Conservation (phyloP, 2,797 vertebrate genomes). For the Psittacula derbiana region DNA sequence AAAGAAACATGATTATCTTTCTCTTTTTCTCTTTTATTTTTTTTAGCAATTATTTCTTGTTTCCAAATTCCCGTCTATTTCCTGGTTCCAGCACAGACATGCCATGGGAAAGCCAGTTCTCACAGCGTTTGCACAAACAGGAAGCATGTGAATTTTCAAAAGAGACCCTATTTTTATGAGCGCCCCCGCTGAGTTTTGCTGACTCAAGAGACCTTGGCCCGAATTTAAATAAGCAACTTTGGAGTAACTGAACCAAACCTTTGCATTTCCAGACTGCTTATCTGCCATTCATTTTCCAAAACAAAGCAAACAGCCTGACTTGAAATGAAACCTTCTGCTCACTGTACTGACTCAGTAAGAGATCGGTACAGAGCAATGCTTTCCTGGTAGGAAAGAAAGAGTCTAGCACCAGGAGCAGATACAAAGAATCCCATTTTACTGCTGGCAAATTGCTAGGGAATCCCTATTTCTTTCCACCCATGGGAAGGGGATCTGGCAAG, state of each 20-base stretch:
- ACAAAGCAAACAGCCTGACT: neutral
- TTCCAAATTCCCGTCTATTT: conserved; percentile 33
- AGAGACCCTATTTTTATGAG: conserved; percentile 67
- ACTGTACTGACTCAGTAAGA: neutral
- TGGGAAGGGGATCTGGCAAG: neutral
- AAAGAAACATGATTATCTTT: neutral
- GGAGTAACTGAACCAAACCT: conserved; percentile 15
- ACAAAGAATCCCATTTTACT: neutral
- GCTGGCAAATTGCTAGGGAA: neutral
- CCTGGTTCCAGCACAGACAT: conserved; percentile 40
- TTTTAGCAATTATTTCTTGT: neutral
- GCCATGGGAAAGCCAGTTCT: conserved; percentile 63
- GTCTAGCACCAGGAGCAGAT: neutral
- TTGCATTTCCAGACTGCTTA: neutral
- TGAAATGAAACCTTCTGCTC: neutral
- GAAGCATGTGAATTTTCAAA: conserved; percentile 63
- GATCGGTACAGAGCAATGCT: neutral
- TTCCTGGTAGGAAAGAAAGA: neutral
- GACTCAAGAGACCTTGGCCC: conserved; percentile 61
- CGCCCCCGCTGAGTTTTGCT: conserved; percentile 54
- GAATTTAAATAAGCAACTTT: conserved; percentile 46
- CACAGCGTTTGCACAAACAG: conserved; percentile 62
- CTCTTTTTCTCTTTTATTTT: neutral
- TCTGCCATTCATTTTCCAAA: neutral
- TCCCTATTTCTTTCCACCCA: neutral